Percentiles rank a stretch among this genome's conserved stretches.
These are phyloP conservation scores for Acrocephalus kingi DNA, from an alignment of 2,113 vertebrate species.

Conservation along the genomic window DNA sequence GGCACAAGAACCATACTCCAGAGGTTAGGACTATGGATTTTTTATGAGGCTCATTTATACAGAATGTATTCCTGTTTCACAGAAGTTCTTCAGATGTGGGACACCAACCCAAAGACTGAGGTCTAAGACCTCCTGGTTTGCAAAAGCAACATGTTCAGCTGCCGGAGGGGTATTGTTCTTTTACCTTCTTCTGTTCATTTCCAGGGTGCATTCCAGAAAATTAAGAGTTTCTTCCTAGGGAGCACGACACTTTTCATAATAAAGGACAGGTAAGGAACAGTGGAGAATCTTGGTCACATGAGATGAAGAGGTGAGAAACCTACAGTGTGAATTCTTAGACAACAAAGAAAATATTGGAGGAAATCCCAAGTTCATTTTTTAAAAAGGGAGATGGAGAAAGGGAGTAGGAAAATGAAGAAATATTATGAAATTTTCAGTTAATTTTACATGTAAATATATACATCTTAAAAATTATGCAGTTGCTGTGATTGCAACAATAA, in stretches of 20 bases:
- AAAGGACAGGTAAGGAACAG: neutral
- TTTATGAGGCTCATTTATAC: neutral
- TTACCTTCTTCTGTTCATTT: neutral
- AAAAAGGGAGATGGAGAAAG: neutral
- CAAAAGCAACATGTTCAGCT: neutral
- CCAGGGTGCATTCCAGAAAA: neutral
- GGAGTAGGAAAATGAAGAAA: neutral
- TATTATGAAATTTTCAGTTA: neutral
- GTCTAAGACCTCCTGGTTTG: neutral
- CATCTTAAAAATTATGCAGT: neutral
- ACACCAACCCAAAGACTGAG: neutral
- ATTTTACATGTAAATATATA: neutral
- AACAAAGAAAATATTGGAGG: neutral
- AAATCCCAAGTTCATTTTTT: neutral
- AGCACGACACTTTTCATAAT: neutral
- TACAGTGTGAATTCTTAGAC: neutral
- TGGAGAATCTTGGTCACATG: neutral
- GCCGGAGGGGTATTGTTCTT: neutral
- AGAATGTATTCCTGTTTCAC: neutral
- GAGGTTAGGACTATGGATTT: neutral
- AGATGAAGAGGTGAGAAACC: neutral
- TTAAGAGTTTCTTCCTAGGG: neutral
- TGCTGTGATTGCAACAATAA: neutral
- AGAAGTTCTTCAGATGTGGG: neutral
- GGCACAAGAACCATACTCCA: neutral